phyloP scores from a whole-genome alignment of 2,113 vertebrate species.

The Sceloporus undulatus region DNA sequence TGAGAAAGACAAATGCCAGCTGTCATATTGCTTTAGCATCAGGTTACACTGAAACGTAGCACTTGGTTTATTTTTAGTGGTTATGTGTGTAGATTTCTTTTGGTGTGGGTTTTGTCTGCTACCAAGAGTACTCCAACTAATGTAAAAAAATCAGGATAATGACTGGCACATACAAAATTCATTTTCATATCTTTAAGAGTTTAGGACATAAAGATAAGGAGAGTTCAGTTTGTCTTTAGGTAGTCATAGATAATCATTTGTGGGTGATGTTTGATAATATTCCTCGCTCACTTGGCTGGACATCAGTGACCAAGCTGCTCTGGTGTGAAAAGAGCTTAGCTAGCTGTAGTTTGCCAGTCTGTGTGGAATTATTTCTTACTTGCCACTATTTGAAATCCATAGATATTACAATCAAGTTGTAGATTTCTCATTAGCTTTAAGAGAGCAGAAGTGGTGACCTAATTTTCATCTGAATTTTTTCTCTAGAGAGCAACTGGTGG shows the following conservation, averaged over 20 bases:
- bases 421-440: constrained; percentile 1
- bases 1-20: constrained; percentile 61
- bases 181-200: constrained; percentile 9
- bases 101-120: not conserved
- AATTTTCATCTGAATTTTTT: constrained; percentile 7
- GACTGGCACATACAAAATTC: constrained; percentile 26
- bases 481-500: constrained; percentile 48
- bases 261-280: not conserved
- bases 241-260: not conserved
- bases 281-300: not conserved
- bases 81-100: not conserved
- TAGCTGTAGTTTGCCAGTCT: not conserved
- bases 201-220: constrained; percentile 1
- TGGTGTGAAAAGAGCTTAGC: not conserved
- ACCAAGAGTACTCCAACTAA: not conserved
- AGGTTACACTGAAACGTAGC: constrained; percentile 31
- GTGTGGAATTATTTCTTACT: not conserved
- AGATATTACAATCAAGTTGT: not conserved
- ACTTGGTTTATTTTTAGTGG: constrained; percentile 51
- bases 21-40: constrained; percentile 56
- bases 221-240: not conserved
- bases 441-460: not conserved
- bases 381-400: not conserved
- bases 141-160: not conserved
- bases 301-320: not conserved